Evolutionary conservation across 2,888 invertebrate species (phyloP), one percentile per base, ranked within the genome.

Genomic region (Mycogona germanica): DNA sequence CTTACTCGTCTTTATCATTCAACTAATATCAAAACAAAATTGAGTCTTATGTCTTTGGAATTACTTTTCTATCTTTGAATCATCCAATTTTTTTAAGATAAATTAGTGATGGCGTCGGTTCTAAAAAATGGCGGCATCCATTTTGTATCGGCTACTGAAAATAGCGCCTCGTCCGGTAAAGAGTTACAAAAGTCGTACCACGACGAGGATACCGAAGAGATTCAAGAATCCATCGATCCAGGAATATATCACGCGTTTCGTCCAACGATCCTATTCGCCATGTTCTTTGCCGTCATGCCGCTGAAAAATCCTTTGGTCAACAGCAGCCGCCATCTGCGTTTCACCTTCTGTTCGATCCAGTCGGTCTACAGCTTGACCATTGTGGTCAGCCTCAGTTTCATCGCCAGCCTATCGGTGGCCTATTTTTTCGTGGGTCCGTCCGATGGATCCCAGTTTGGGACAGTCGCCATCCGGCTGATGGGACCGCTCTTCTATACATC

Each of bases 401-500:
- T 26, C 6, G 51, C 51, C 21, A 28, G 29, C 19, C 25, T 51
- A 1, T 41, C 25, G 17, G 51, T 28, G 9, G n/a, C 21, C 21
- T 26, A 40, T 12, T 51, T 41, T 14, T 38, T 51, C 41, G 12
- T 32, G 14, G 32, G 17, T 7, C 41, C 51, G 9, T 17, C 25
- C 17, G 28, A 41, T n/a, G 28, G 25, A 26, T 30, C 25, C 38
- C 23, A 19, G 19, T 40, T 40, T 17, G 41, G 25, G 1, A 41
- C 51, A 19, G 40, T 51, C 23, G 51, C 51, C 25, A 26, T 40
- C 3, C 40, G 41, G 1, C 51, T 51, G 17, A 26, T 38, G 26
- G 51, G 51, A 2, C 51, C 51, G 1, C 26, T 51, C 14, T 51
- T 51, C 28, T 51, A 51, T 41, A 51, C 41, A 21, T 51, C 51